These are phyloP conservation scores for Eupeodes luniger DNA, from an alignment of 2,888 invertebrate species.

Conservation along the genomic window DNA sequence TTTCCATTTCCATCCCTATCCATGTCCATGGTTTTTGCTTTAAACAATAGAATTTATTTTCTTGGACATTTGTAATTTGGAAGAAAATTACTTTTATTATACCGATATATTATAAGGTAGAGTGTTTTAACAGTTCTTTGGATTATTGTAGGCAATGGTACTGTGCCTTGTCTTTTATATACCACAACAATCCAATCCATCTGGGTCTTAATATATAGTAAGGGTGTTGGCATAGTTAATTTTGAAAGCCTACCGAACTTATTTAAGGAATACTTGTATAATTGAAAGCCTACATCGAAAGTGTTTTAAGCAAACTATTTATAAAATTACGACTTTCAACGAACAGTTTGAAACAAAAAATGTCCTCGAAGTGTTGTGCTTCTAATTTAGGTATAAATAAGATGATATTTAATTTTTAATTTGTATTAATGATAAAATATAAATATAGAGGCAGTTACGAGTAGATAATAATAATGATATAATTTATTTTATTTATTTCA, in stretches of 20 bases:
- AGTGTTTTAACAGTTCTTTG: not conserved
- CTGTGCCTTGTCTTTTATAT: not conserved
- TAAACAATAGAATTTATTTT: slow-evolving; percentile 33
- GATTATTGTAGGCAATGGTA: slow-evolving; percentile 6
- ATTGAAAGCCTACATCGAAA: slow-evolving; percentile 37
- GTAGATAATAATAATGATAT: too few relatives aligned
- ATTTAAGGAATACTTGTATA: not conserved
- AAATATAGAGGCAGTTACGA: too few relatives aligned
- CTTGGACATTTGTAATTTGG: slow-evolving; percentile 35
- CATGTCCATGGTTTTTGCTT: slow-evolving; percentile 2
- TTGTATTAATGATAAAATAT: too few relatives aligned
- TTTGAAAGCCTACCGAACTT: not conserved
- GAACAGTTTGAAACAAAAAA: too few relatives aligned
- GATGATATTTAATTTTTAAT: too few relatives aligned
- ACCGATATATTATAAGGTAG: too few relatives aligned
- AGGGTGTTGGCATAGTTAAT: slow-evolving; percentile 6
- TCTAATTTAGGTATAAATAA: too few relatives aligned
- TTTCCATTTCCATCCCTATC: too few relatives aligned
- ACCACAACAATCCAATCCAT: slow-evolving; percentile 2
- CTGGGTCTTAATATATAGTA: not conserved
- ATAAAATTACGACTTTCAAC: not conserved
- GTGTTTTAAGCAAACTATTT: slow-evolving; percentile 20
- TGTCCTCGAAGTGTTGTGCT: too few relatives aligned
- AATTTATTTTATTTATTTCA: too few relatives aligned
- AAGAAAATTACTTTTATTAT: slow-evolving; percentile 20